A percentile compares a stretch with the other conserved stretches of the same genome.
Evolutionary conservation across 2,797 vertebrate genomes (phyloP).

Genomic region (Enoplosus armatus): DNA sequence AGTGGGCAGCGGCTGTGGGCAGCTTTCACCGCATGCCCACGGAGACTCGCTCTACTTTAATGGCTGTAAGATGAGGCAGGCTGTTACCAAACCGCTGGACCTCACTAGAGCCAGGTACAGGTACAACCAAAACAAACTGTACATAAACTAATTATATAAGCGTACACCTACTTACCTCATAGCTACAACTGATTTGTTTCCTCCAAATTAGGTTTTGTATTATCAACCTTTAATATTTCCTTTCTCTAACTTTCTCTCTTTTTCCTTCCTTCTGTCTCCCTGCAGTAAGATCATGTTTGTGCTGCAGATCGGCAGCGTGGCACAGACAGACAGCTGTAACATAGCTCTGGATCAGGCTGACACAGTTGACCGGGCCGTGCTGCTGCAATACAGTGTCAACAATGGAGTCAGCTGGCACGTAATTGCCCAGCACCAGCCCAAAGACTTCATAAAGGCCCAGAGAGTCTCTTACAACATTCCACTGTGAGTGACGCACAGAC

Average conservation of each 20-base stretch:
- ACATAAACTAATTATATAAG: slow-evolving; percentile 13
- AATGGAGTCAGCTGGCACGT: slow-evolving; percentile 98
- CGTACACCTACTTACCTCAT: background rate
- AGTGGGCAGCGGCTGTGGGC: slow-evolving; percentile 96
- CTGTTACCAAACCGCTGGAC: slow-evolving; percentile 96
- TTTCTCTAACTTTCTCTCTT: slow-evolving; percentile 16
- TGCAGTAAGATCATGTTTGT: slow-evolving; percentile 99
- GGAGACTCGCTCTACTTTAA: slow-evolving; percentile 98
- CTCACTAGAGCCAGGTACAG: slow-evolving; percentile 97
- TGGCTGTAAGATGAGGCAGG: slow-evolving; percentile 97
- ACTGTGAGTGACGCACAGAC: slow-evolving; percentile 87
- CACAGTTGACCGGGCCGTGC: slow-evolving; percentile 94
- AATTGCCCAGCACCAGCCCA: slow-evolving; percentile 98
- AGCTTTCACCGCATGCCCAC: slow-evolving; percentile 96
- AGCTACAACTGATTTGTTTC: background rate
- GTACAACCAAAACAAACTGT: slow-evolving; percentile 65
- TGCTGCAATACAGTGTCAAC: slow-evolving; percentile 98
- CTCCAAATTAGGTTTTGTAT: background rate
- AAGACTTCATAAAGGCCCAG: slow-evolving; percentile 98
- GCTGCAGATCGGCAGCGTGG: slow-evolving; percentile 96
- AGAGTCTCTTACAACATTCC: slow-evolving; percentile 98
- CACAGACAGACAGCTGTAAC: slow-evolving; percentile 97
- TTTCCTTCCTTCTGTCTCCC: slow-evolving; percentile 47
- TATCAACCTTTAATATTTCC: background rate
- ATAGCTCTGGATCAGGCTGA: slow-evolving; percentile 93